phyloP scores from a whole-genome alignment of 2,797 vertebrate species.

The Enteromius trimaculatus region DNA sequence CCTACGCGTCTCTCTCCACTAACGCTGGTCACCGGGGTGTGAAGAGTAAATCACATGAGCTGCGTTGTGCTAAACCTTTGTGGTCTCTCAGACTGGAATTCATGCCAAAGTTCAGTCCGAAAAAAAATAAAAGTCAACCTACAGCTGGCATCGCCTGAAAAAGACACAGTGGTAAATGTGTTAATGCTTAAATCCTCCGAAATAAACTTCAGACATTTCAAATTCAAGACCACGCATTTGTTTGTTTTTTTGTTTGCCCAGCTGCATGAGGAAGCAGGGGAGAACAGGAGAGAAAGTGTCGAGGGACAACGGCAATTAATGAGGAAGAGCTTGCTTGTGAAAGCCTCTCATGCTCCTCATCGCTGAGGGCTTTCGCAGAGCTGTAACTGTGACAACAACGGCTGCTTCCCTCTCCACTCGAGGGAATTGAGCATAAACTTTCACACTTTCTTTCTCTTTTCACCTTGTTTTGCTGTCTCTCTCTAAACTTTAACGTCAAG shows the following conservation, averaged over 20 bases:
- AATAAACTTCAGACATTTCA: conserved; percentile 25
- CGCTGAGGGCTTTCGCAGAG: conserved; percentile 22
- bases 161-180: background rate
- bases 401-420: conserved; percentile 1
- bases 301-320: conserved; percentile 38
- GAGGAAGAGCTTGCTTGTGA: conserved; percentile 41
- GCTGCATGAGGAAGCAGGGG: background rate
- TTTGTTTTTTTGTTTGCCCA: background rate
- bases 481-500: conserved; percentile 57
- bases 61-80: conserved; percentile 18
- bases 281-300: conserved; percentile 5
- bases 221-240: background rate
- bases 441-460: conserved; percentile 10
- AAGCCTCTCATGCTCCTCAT: conserved; percentile 32
- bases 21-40: conserved; percentile 16
- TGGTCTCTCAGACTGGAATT: conserved; percentile 23
- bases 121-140: conserved; percentile 17
- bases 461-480: conserved; percentile 10
- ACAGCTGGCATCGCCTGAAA: background rate
- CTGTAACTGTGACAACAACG: conserved; percentile 25
- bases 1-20: conserved; percentile 19
- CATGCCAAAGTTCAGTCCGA: conserved; percentile 27
- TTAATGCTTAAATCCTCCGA: conserved; percentile 19
- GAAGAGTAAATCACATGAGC: conserved; percentile 42
- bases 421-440: conserved; percentile 3